Evolutionary conservation across 2,888 invertebrate genomes (phyloP), one percentile per base, ranked within the genome.

Genomic region (Heteromyza rotundicornis): DNA sequence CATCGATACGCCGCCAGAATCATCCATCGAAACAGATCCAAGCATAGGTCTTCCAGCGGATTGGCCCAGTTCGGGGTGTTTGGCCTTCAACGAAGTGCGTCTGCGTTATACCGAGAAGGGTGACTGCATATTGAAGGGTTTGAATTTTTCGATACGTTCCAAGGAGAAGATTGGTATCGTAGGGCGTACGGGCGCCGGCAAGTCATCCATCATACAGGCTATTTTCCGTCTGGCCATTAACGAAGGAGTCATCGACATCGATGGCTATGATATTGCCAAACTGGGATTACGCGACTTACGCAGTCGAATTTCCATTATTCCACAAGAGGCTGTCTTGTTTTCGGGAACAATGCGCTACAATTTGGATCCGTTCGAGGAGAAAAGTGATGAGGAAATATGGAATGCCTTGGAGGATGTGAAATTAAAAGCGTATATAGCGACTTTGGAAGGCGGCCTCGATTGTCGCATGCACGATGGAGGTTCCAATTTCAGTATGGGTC

Each of bases 301-400:
- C 51, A 88, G 87, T 59, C 90, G 90, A 73, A 92, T 97, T 61
- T 91, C 96, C 0, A 96, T 96, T 64, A 96, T 96, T 74, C 96
- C 96, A 0, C 96, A 96, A 85, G 94, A 95, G 75, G 95, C 95
- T 0, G 89, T 94, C 19, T 81, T 96, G n/a, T 95, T 96, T 80
- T 91, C 92, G 0, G 92, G 92, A 3, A 89, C 91, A 19, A 80
- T 96, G 52, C 86, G 95, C 16, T 89, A 90, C 78, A 95, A 95
- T 82, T 85, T 95, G 77, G 95, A 95, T 85, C 95, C 95, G 0
- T 94, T 94, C 74, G 87, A 88, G 62, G 88, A 90, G 76, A 88
- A 88, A 68, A 85, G 86, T 0, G 95, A 95, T 70, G 87, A 86
- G 0, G 86, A 87, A 27, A 84, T 95, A 44, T 95, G 95, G 95